Percentiles rank a stretch among this genome's conserved stretches.
Evolutionary conservation across 1,140 invertebrate genomes (phyloP).

Genomic region (silkworm (Bombyx mori)): ASM3026992v2 NC_085127.1:1959501-1960000

Average conservation of each 20-base stretch:
- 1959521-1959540: slow-evolving; percentile 29
- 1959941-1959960: too few relatives aligned
- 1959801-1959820: slow-evolving; percentile 63
- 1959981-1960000: too few relatives aligned
- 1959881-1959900: background rate
- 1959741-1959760: slow-evolving; percentile 63
- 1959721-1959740: slow-evolving; percentile 24
- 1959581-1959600: too few relatives aligned
- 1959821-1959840: slow-evolving; percentile 67
- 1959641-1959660: slow-evolving; percentile 15
- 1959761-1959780: slow-evolving; percentile 56
- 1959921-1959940: too few relatives aligned
- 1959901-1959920: too few relatives aligned
- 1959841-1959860: slow-evolving; percentile 58
- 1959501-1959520: slow-evolving; percentile 54
- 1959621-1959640: slow-evolving; percentile 9
- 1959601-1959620: background rate
- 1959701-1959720: slow-evolving; percentile 21
- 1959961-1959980: too few relatives aligned
- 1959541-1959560: too few relatives aligned
- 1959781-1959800: slow-evolving; percentile 70
- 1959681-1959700: slow-evolving; percentile 50
- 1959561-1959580: too few relatives aligned
- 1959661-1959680: slow-evolving; percentile 34
- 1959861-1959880: slow-evolving; percentile 57